Base-by-base conservation (phyloP, 2,113 vertebrate species). In the Xiphophorus hellerii region DNA sequence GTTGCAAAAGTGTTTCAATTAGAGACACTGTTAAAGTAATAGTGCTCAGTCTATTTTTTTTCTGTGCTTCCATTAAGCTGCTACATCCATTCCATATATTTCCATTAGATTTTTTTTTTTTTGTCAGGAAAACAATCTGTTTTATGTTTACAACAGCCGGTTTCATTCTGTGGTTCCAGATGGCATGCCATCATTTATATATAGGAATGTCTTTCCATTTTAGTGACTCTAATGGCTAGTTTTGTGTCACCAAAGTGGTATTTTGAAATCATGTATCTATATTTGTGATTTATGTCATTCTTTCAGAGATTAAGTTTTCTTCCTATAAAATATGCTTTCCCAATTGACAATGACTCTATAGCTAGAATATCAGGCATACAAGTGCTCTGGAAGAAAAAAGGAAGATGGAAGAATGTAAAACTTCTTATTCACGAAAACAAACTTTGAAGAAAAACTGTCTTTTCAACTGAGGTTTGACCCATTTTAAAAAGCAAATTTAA, bases 401-500 rank as follows among this genome's bases (percentile, higher is more conserved):
- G 7, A 8, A 22, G 7, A 7, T 0, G 7, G 22, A 25, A 25
- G 7, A 8, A n/a, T 58, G 51, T 25, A n/a, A 58, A 58, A 58
- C 22, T 25, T 58, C 30, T 31, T 33, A 0, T 30, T 33, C 77
- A 48, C 22, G 25, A 68, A 28, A 54, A 77, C 73, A 44, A 39
- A 82, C 66, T 77, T 73, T 48, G 35, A 76, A 35, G 27, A 15
- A 7, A 7, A 65, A 39, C 29, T 48, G 61, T 75, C 69, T 71
- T 29, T 69, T 86, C 71, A 62, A 28, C 35, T 42, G 60, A 75
- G 27, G 11, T 70, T 37, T 22, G 28, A 85, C 31, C 48, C 69
- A 74, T 37, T n/a, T 66, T 66, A 22, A 9, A 8, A 65, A 51
- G 28, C 30, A 73, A 66, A 25, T 61, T 65, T n/a, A 80, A 73